Evolutionary conservation across 2,113 vertebrate species (phyloP), one percentile per base, ranked within the genome.

Genomic region (Aramus guarauna): DNA sequence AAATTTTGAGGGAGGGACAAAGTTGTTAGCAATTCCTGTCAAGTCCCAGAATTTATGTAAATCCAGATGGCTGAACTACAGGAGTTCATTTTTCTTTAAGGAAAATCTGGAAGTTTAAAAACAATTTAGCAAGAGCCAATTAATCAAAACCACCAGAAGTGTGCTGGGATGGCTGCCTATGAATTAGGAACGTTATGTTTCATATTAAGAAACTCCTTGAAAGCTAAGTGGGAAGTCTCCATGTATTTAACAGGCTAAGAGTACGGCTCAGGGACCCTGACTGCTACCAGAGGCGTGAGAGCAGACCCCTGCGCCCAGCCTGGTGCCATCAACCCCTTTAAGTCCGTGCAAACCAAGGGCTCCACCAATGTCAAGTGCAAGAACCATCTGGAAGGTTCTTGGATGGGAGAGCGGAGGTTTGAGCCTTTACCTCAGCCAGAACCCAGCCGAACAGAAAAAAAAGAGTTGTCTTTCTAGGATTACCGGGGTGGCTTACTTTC

Each of bases 51-150:
- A 92, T 78, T 92, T 72, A 73, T 68, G 63, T 71, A 75, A 90
- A 86, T 92, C 86, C 76, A 90, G 62, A 96, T 94, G 92, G 95
- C 68, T 84, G 56, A 88, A 80, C 13, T 29, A 79, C 88, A 81
- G 15, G 53, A 90, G 32, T 34, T 85, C 41, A 12, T 60, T 86
- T 85, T 72, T 58, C 79, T 94, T 85, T 82, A 72, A 94, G 86
- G 90, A 85, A 95, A 92, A 91, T 94, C 86, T 94, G 90, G 78
- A 95, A 93, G 67, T 63, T 95, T 92, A 77, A 90, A 94, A 78
- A 93, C 91, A 81, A 77, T 92, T 94, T 92, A 95, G 52, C 59
- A 30, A 68, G 22, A 92, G 47, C 9, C 58, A 96, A 88, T 80
- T 91, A 90, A 96, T 95, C 94, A 88, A 85, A 90, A 66, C 75